Evolutionary conservation across 1,140 invertebrate species (phyloP), one percentile per base, ranked within the genome.

Genomic region (Lordiphosa collinella): DNA sequence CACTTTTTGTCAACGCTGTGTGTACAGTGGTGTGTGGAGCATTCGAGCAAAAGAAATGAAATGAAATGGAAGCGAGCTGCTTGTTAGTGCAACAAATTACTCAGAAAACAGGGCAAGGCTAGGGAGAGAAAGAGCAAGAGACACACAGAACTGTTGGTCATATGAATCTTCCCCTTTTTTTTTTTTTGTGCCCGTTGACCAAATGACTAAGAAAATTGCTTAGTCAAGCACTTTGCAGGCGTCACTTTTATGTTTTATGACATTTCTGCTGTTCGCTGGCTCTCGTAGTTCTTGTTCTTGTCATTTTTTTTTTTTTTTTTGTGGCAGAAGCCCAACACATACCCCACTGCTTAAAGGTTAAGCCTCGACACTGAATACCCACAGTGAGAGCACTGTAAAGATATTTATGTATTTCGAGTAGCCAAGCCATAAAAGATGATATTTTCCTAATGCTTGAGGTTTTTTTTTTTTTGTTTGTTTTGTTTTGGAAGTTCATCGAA

Each of bases 61-160:
- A 69, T 67, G 63, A 35, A 68, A 68, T 66, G 71, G 59, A 74
- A 69, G 59, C 70, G 71, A 53, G 64, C 65, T 75, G 64, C 71
- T 75, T 75, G 71, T 75, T 74, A 75, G 70, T 74, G 70, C 71
- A 75, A 75, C 71, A 75, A 75, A 75, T 75, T 75, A 75, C 71
- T 74, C 59, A 74, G 71, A 68, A 64, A 47, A 56, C 53, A 50
- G 49, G 50, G 53, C 47, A 44, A 50, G 57, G 25, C 25, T 40
- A 47, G 11, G 6, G 40, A 41, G 53, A 46, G 14, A 36, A 13
- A 37, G 32, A 25, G 46, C 44, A 29, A 25, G 44, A 38, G 36
- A 54, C 10, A 18, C n/a, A 36, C 35, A 29, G 35, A 13, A 12
- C 7, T 25, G 4, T 44, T 7, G 34, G 25, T 25, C 53, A 54